phyloP scores from a whole-genome alignment of 1,140 invertebrate genomes.

The Heliconius nattereri region DNA sequence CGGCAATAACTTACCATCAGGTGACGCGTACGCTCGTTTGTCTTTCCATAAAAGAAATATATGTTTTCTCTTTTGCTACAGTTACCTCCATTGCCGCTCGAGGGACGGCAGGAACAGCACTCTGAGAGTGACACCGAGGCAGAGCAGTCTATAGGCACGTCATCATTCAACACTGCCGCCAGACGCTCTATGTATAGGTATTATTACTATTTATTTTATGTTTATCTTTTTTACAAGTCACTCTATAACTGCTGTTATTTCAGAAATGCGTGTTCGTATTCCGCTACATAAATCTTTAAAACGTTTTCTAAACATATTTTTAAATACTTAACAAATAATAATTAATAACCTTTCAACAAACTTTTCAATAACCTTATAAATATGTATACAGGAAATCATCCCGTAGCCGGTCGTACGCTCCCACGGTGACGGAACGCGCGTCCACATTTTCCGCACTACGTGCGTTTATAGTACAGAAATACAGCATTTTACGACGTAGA shows the following conservation, averaged over 20 bases:
- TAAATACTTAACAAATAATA: too few relatives aligned
- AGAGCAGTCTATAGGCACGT: constrained; percentile 58
- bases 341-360: too few relatives aligned
- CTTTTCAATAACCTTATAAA: too few relatives aligned
- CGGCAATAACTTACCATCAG: too few relatives aligned
- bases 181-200: constrained; percentile 52
- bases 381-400: constrained; percentile 48
- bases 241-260: not conserved
- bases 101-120: constrained; percentile 29
- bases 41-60: not conserved
- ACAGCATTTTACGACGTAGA: constrained; percentile 12
- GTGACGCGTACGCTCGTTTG: too few relatives aligned
- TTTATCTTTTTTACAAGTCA: not conserved
- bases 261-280: too few relatives aligned
- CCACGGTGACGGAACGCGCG: constrained; percentile 48
- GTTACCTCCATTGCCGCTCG: constrained; percentile 59
- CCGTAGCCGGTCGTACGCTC: constrained; percentile 52
- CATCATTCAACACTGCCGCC: constrained; percentile 50
- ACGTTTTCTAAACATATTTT: too few relatives aligned
- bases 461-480: constrained; percentile 44
- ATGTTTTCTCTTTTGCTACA: constrained; percentile 34
- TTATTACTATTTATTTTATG: not conserved
- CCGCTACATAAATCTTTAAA: too few relatives aligned
- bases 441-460: constrained; percentile 48
- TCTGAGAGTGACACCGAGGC: constrained; percentile 52